phyloP scores from a whole-genome alignment of 2,113 vertebrate species.

The Gambusia affinis region DNA sequence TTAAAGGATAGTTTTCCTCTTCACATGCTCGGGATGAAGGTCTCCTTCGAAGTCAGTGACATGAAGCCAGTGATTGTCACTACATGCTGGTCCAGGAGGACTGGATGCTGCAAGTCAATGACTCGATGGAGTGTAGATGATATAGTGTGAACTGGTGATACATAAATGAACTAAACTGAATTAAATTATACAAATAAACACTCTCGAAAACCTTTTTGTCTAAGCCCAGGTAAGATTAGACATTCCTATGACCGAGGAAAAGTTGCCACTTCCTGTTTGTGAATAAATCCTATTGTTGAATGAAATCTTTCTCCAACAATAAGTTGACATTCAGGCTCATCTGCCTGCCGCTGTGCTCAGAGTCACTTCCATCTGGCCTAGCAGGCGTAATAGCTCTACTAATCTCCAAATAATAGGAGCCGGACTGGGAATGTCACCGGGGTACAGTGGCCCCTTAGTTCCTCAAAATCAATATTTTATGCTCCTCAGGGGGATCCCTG shows the following conservation, averaged over 20 bases:
- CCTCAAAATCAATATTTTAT: constrained; percentile 73
- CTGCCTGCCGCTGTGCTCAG: constrained; percentile 31
- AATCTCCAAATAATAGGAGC: constrained; percentile 80
- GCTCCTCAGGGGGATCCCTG: constrained; percentile 52
- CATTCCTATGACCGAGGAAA: too few species aligned
- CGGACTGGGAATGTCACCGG: constrained; percentile 70
- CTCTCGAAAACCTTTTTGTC: not conserved
- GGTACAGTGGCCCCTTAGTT: constrained; percentile 62
- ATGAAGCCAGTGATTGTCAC: too few species aligned
- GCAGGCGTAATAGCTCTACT: constrained; percentile 76
- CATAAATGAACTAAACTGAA: too few species aligned
- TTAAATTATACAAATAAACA: too few species aligned
- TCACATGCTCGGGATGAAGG: too few species aligned
- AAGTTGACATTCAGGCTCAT: constrained; percentile 31
- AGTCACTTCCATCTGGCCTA: constrained; percentile 68
- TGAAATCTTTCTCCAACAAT: constrained; percentile 37
- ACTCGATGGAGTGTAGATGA: too few species aligned
- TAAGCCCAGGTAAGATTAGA: not conserved
- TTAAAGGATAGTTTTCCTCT: too few species aligned
- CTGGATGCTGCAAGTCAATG: too few species aligned
- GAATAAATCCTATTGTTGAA: constrained; percentile 7
- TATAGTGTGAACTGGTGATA: too few species aligned
- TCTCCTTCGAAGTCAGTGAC: too few species aligned
- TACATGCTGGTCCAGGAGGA: too few species aligned
- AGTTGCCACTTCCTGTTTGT: not conserved